A percentile compares a stretch with the other conserved stretches of the same genome.
phyloP scores from a whole-genome alignment of 2,113 vertebrate genomes.

The Peromyscus californicus region DNA sequence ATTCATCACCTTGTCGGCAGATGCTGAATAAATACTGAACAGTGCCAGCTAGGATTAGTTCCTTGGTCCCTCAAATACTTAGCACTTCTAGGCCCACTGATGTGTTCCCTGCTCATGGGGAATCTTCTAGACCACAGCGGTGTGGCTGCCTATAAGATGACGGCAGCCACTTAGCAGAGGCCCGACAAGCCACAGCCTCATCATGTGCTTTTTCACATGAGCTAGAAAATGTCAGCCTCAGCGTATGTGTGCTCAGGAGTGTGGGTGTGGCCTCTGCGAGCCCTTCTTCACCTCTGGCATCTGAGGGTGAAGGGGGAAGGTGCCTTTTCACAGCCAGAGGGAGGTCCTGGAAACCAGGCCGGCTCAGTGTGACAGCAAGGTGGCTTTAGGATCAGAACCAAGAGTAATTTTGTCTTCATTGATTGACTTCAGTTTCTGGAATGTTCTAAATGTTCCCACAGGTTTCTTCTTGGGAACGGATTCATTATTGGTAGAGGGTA shows the following conservation, averaged over 20 bases:
- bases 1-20: not conserved
- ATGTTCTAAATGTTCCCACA: slow-evolving; percentile 67
- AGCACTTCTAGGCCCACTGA: not conserved
- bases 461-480: not conserved
- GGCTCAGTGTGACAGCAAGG: slow-evolving; percentile 72
- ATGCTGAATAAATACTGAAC: not conserved
- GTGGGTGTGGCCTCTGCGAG: not conserved
- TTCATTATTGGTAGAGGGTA: slow-evolving; percentile 38
- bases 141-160: not conserved
- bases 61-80: not conserved
- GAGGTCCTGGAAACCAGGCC: slow-evolving; percentile 49
- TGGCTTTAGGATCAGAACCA: slow-evolving; percentile 71
- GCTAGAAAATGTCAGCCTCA: not conserved
- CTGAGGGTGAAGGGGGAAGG: not conserved
- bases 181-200: not conserved
- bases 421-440: slow-evolving; percentile 70
- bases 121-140: not conserved
- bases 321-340: not conserved
- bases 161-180: not conserved
- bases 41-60: not conserved
- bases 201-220: not conserved
- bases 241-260: not conserved
- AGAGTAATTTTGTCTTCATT: slow-evolving; percentile 74
- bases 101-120: not conserved
- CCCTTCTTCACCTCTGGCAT: not conserved